Conservation (phyloP, 2,113 vertebrate genomes). For the Misgurnus anguillicaudatus region DNA sequence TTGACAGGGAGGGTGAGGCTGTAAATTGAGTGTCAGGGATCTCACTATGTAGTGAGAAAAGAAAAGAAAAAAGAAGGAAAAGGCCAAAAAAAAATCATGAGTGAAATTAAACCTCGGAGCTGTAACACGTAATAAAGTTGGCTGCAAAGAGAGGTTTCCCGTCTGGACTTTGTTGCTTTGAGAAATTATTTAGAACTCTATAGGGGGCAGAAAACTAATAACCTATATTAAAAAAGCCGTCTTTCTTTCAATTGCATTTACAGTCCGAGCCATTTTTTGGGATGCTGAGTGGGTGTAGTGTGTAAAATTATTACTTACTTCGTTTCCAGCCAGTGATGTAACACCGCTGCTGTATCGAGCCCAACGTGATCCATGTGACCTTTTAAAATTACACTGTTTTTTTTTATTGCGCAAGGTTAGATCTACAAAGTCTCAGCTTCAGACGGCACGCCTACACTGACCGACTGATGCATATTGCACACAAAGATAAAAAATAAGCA, state of each 20-base stretch:
- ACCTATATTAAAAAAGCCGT: conserved; percentile 60
- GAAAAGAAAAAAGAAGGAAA: conserved; percentile 7
- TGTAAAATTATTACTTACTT: conserved; percentile 51
- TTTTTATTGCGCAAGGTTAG: conserved; percentile 5
- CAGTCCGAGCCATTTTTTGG: conserved; percentile 41
- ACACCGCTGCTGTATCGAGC: conserved; percentile 28
- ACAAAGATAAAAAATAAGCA: too few species aligned
- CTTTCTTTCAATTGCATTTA: conserved; percentile 53
- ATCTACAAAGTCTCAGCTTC: not conserved
- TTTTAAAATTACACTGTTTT: conserved; percentile 28
- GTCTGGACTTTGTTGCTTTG: conserved; percentile 60
- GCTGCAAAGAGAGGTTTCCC: conserved; percentile 55
- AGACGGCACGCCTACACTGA: conserved; percentile 5
- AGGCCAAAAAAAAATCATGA: conserved; percentile 41
- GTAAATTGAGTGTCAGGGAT: conserved; percentile 64
- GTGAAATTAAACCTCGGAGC: conserved; percentile 66
- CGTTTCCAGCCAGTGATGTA: conserved; percentile 34
- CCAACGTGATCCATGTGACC: conserved; percentile 26
- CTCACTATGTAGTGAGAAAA: conserved; percentile 54
- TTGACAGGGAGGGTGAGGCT: conserved; percentile 58
- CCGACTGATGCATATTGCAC: conserved; percentile 22
- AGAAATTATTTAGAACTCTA: conserved; percentile 66
- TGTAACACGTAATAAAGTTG: conserved; percentile 63
- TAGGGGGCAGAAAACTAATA: conserved; percentile 60
- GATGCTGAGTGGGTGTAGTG: conserved; percentile 46